Evolutionary conservation across 2,888 invertebrate genomes (phyloP), one percentile per base, ranked within the genome.

Genomic region (Belgica antarctica): DNA sequence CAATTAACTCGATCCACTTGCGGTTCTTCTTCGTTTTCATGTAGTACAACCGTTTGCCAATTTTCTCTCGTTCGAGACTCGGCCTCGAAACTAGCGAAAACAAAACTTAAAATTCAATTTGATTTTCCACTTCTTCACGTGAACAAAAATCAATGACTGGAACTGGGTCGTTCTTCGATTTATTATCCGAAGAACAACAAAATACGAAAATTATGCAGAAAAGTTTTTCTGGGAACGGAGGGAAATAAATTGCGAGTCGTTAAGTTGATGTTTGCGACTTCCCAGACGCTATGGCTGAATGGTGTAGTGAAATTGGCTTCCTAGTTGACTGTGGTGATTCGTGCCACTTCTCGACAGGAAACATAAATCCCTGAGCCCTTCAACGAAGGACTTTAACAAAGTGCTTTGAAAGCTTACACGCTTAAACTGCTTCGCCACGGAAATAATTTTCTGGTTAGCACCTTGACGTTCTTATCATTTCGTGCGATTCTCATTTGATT

Each of bases 121-220:
- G 41, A 41, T 5, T 41, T n/a, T 41, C 41, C 10, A 10, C 12
- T n/a, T n/a, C n/a, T n/a, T 41, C 41, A 5, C 41, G 41, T 41
- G 41, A 12, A 8, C 52, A 24, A 65, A 65, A 65, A 65, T 65
- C 65, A 28, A 65, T 65, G 65, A 65, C 41, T 27, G 46, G 41
- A 65, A 65, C 46, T 65, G 47, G 61, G 59, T 70, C 41, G 36
- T 57, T 59, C 36, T 70, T 71, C 70, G 62, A 63, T 61, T 59
- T 70, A 62, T 62, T 62, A 46, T 27, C 62, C 52, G 52, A 52
- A 52, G 22, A 41, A 10, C 41, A 15, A n/a, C 41, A 15, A 52
- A 52, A 52, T 22, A 52, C 52, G 52, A 52, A 52, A 52, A 4
- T 52, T 52, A 52, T 52, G 52, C 52, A 52, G 22, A 52, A 52